Evolutionary conservation across 2,888 invertebrate species (phyloP), one percentile per base, ranked within the genome.

Genomic region (Tetranychus piercei): DNA sequence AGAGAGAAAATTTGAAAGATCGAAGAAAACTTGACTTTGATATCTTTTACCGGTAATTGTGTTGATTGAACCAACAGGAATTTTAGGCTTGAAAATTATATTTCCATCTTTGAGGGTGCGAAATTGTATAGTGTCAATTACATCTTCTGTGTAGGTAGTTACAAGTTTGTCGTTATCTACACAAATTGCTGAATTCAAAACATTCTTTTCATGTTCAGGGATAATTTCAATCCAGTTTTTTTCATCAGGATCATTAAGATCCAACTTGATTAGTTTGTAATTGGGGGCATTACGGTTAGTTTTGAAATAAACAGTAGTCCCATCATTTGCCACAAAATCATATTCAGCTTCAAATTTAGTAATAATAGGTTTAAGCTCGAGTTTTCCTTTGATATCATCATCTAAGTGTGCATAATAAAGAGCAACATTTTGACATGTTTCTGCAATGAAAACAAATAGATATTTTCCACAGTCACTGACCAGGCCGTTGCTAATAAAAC

Each of bases 231-330:
- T 83, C 95, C 96, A 96, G 78, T 91, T 87, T 75, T 88, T 87
- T 82, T 89, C 87, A 23, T 43, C 34, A 5, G 80, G 81, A 15
- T 82, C 80, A 64, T 78, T 78, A 43, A 86, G 78, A 79, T 85
- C 85, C 78, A 96, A 91, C 78, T 87, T 86, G 80, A 96, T 88
- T 69, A 97, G 86, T 77, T 89, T 88, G 84, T 93, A 94, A 83
- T 93, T 93, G 7, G 94, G 91, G 1, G 97, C 91, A 82, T 92
- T 87, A 83, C 91, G 91, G 83, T 97, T 96, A 34, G 97, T 96
- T 71, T 90, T 88, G 83, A 97, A 91, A 80, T 91, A 87, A 78
- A 90, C 89, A 79, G 89, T 86, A 0, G 88, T 86, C 0, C 88
- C 94, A 77, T 89, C 88, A 82, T 94, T 96, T 43, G 94, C 91